Percentiles rank a stretch among this genome's conserved stretches.
Evolutionary conservation across 2,888 invertebrate genomes (phyloP).

Genomic region (Perdita meconis): DNA sequence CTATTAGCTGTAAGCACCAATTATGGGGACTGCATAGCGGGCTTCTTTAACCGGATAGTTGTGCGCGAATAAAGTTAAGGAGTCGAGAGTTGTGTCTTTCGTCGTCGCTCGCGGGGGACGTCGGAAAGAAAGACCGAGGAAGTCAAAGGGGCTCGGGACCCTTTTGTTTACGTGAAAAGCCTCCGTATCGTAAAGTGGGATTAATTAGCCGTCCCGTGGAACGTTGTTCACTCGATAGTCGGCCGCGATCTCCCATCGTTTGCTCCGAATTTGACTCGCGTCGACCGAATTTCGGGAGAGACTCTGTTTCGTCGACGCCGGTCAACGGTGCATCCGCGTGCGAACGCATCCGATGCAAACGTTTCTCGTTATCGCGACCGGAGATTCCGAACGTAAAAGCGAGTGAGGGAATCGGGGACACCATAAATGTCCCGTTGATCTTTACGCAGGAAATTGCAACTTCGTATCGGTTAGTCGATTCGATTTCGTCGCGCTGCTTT

Average conservation of each 20-base stretch:
- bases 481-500: no score
- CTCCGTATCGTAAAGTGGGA: not conserved
- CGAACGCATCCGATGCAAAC: not conserved
- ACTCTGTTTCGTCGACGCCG: no score
- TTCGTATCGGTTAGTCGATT: constrained; percentile 1
- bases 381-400: constrained; percentile 1
- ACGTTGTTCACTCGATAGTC: constrained; percentile 23
- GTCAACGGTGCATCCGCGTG: not conserved
- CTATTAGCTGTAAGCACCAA: constrained; percentile 62
- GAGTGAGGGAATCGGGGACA: constrained; percentile 20
- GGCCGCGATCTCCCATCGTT: no score
- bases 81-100: not conserved
- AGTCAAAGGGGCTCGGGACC: not conserved
- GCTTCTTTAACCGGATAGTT: constrained; percentile 45
- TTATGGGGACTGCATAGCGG: constrained; percentile 43
- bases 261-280: no score
- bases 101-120: constrained; percentile 20
- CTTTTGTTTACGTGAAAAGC: not conserved
- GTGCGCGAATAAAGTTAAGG: constrained; percentile 41
- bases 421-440: constrained; percentile 14
- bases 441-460: constrained; percentile 41
- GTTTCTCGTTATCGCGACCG: not conserved
- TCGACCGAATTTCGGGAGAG: no score
- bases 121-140: not conserved
- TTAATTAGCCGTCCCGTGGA: constrained; percentile 47